Evolutionary conservation across 2,113 vertebrate species (phyloP).

Genomic region (Protobothrops mucrosquamatus): DNA sequence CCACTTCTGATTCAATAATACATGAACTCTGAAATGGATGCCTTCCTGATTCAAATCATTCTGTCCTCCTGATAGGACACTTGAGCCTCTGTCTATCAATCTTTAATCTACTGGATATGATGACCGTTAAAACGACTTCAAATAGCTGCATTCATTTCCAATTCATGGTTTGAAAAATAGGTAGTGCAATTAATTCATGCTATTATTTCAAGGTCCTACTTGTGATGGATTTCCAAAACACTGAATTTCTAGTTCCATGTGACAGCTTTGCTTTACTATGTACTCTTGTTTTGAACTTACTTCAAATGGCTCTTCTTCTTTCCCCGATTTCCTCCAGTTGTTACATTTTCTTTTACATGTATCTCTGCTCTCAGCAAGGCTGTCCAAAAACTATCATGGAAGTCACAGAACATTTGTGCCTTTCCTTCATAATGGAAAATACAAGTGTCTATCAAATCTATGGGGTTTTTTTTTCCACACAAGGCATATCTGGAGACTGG

Average conservation of each 20-base stretch:
- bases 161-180: neutral
- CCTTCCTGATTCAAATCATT: slow-evolving; percentile 37
- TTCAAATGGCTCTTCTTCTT: neutral
- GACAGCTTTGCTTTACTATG: neutral
- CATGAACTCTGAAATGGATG: slow-evolving; percentile 62
- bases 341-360: neutral
- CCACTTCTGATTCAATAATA: slow-evolving; percentile 62
- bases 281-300: neutral
- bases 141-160: slow-evolving; percentile 34
- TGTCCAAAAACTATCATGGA: neutral
- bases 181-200: fast-evolving
- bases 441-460: neutral
- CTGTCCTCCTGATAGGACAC: slow-evolving; percentile 42
- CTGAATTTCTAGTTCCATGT: neutral
- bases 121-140: slow-evolving; percentile 19
- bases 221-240: neutral
- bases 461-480: neutral
- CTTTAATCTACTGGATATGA: slow-evolving; percentile 59
- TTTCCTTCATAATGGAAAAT: neutral
- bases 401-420: neutral
- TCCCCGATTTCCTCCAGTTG: neutral
- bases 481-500: neutral
- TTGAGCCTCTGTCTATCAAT: slow-evolving; percentile 56
- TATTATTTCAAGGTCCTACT: neutral
- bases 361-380: neutral